These are phyloP conservation scores for Phragmatobia fuliginosa DNA, from an alignment of 2,888 invertebrate species.

Conservation along the genomic window DNA sequence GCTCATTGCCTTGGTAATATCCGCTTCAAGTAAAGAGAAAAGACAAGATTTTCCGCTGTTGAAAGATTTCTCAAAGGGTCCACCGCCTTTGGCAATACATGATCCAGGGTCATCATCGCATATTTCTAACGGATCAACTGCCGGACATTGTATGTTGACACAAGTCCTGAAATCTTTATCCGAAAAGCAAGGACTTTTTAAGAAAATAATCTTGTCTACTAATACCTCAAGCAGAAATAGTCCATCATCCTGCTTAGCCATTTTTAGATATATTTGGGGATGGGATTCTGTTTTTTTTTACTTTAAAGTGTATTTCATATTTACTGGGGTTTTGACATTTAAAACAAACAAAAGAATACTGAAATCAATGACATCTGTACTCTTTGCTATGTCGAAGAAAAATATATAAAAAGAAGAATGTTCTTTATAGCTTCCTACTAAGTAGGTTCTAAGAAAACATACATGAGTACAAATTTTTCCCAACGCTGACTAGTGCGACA, in stretches of 20 bases:
- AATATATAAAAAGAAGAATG: constrained; percentile 6
- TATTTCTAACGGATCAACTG: constrained; percentile 87
- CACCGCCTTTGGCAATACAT: constrained; percentile 70
- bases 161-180: constrained; percentile 86
- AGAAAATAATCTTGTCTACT: constrained; percentile 83
- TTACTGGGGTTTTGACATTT: constrained; percentile 57
- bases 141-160: constrained; percentile 87
- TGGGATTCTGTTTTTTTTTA: constrained; percentile 61
- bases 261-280: constrained; percentile 63
- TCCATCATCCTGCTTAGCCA: constrained; percentile 84
- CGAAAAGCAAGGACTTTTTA: constrained; percentile 76
- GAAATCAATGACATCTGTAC: constrained; percentile 1
- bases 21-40: constrained; percentile 87
- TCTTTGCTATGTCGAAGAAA: neutral
- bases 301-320: constrained; percentile 46
- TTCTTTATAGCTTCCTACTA: neutral
- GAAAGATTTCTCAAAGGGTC: constrained; percentile 79
- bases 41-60: constrained; percentile 90
- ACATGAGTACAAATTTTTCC: neutral
- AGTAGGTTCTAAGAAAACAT: neutral
- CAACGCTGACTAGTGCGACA: too few relatives aligned
- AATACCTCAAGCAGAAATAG: constrained; percentile 89
- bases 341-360: constrained; percentile 58
- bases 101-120: constrained; percentile 87
- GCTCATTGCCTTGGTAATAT: constrained; percentile 82